These are phyloP conservation scores for Rhinogobius similis DNA, from an alignment of 2,113 vertebrate species.

Conservation along the genomic window DNA sequence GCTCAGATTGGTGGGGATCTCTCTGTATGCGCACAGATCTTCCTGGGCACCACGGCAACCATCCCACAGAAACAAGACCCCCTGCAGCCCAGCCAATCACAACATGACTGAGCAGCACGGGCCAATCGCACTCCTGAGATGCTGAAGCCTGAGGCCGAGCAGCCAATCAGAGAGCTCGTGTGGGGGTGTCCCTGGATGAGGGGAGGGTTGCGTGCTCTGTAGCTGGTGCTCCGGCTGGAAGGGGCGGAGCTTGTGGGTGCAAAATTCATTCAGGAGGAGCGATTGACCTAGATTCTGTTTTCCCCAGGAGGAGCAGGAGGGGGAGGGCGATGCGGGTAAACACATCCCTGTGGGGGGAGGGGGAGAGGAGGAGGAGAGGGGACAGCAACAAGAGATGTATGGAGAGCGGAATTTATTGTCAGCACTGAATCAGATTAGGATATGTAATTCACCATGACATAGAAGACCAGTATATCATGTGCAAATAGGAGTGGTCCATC, in stretches of 20 bases:
- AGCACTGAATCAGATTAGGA: slow-evolving; percentile 46
- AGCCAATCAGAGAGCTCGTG: slow-evolving; percentile 69
- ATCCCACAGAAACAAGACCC: slow-evolving; percentile 81
- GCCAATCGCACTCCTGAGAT: slow-evolving; percentile 62
- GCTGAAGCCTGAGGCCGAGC: slow-evolving; percentile 45
- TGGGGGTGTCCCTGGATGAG: slow-evolving; percentile 74
- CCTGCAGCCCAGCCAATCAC: slow-evolving; percentile 70
- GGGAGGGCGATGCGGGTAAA: slow-evolving; percentile 69
- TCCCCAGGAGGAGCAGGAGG: slow-evolving; percentile 66
- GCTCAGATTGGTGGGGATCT: slow-evolving; percentile 75
- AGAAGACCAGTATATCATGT: neutral
- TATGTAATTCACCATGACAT: slow-evolving; percentile 21
- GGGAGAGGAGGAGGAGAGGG: slow-evolving; percentile 31
- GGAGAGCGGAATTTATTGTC: slow-evolving; percentile 48
- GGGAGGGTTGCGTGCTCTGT: slow-evolving; percentile 70
- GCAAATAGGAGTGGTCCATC: neutral
- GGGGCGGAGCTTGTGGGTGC: slow-evolving; percentile 68
- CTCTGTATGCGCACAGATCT: slow-evolving; percentile 76
- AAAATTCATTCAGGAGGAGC: slow-evolving; percentile 83
- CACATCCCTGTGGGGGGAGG: slow-evolving; percentile 67
- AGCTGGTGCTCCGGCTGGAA: slow-evolving; percentile 59
- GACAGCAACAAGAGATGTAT: slow-evolving; percentile 45
- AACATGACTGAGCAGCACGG: slow-evolving; percentile 30
- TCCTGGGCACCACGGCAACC: slow-evolving; percentile 84
- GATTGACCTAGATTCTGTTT: slow-evolving; percentile 81